phyloP scores from a whole-genome alignment of 2,888 invertebrate genomes.

The Tenthredo distinguenda region DNA sequence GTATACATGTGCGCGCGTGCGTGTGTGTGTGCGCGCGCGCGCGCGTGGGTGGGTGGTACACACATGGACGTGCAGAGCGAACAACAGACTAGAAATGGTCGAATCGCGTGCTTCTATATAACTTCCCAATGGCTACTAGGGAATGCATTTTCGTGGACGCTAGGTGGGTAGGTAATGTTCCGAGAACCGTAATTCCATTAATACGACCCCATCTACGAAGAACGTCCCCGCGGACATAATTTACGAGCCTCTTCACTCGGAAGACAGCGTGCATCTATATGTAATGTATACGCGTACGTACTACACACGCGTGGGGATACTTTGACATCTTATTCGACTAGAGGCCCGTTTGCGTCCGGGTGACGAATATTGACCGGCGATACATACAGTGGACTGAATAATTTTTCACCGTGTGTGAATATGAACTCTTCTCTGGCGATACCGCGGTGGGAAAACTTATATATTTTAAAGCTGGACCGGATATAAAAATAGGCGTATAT shows the following conservation, averaged over 20 bases:
- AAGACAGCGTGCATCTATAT: background rate
- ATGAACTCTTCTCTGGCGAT: too few relatives aligned
- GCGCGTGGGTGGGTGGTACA: background rate
- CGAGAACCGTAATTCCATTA: conserved; percentile 34
- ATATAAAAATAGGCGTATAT: background rate
- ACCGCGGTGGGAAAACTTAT: too few relatives aligned
- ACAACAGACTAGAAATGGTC: conserved; percentile 11
- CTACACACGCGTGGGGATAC: background rate
- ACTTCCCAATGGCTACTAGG: background rate
- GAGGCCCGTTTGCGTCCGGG: background rate
- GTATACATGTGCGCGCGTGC: too few relatives aligned
- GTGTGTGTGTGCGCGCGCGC: too few relatives aligned
- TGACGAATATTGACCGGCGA: background rate
- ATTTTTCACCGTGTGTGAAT: background rate
- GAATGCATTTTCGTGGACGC: conserved; percentile 23
- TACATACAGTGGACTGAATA: background rate
- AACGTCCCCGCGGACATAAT: conserved; percentile 19
- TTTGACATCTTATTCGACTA: conserved; percentile 5
- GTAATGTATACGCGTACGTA: background rate
- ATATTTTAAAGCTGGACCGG: too few relatives aligned
- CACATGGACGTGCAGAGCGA: background rate
- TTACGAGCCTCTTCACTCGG: background rate
- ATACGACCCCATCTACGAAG: background rate
- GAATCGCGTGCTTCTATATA: conserved; percentile 17
- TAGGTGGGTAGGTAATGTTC: background rate